phyloP scores from a whole-genome alignment of 2,797 vertebrate genomes.

The Morus bassanus region DNA sequence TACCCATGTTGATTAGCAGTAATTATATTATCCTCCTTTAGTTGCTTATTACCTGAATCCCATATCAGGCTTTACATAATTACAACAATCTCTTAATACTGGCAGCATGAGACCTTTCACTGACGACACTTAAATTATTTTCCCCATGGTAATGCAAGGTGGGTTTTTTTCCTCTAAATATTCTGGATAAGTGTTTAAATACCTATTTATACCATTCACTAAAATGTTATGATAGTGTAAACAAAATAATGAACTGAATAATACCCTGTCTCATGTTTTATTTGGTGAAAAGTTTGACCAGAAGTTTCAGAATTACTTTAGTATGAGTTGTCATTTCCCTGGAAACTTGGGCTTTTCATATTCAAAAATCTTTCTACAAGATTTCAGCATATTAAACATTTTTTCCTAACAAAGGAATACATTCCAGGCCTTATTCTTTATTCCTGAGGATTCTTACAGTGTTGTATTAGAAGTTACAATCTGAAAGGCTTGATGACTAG shows the following conservation, averaged over 20 bases:
- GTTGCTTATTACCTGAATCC: constrained; percentile 10
- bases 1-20: constrained; percentile 1
- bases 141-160: neutral
- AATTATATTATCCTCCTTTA: constrained; percentile 15
- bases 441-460: neutral
- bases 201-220: neutral
- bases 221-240: neutral
- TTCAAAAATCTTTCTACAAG: neutral
- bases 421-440: neutral
- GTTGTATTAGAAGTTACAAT: neutral
- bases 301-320: neutral
- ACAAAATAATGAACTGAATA: neutral
- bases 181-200: neutral
- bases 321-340: neutral
- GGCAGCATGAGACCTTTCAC: neutral
- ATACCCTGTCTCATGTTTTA: neutral
- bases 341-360: neutral
- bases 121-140: neutral
- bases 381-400: neutral
- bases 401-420: neutral
- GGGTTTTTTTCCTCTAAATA: neutral
- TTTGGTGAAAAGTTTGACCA: neutral
- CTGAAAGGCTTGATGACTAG: neutral
- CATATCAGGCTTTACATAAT: neutral
- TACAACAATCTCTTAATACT: neutral